Base-by-base conservation (phyloP, 1,140 invertebrate genomes). In the Drosophila lini region DNA sequence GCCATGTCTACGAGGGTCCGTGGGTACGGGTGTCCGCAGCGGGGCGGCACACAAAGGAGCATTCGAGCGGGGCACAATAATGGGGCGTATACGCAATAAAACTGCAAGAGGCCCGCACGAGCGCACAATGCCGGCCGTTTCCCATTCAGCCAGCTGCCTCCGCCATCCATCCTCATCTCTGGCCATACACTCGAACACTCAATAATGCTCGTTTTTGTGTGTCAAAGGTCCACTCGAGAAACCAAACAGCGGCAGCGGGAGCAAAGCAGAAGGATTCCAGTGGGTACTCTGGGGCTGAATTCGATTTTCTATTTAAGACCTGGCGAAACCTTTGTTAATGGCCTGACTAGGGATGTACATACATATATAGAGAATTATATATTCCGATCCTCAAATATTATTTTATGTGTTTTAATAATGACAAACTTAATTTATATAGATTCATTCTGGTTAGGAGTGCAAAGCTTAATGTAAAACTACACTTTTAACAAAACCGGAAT, bases 41-140 rank as follows among this genome's bases (percentile, higher is more conserved):
- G 25, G 32, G 7, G 41, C 45, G 32, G 48, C 40, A 78, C 65
- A 86, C 74, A 78, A 71, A 80, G 45, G 32, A 58, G 36, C 61
- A 60, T 62, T 78, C 75, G 53, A 77, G 62, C 50, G 48, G 40
- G 13, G 41, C 68, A 68, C 80, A 74, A 77, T 77, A 83, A 65
- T 44, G 67, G 71, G 83, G 80, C 83, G 76, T 88, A 70, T 86
- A 74, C 73, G 83, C 80, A 86, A 86, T 88, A 88, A 85, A 83
- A 73, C 83, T 82, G 74, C 82, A 78, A 81, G 65, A 68, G 68
- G 50, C 40, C 76, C 55, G 59, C 62, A 78, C 57, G 56, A 59
- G 53, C 58, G 41, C 50, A 83, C 80, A 80, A 77, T 73, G 59
- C 36, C n/a, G 56, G 28, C 56, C 40, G 19, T 64, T 60, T 40